phyloP scores from a whole-genome alignment of 2,888 invertebrate genomes.

The Rhogogaster chlorosoma region DNA sequence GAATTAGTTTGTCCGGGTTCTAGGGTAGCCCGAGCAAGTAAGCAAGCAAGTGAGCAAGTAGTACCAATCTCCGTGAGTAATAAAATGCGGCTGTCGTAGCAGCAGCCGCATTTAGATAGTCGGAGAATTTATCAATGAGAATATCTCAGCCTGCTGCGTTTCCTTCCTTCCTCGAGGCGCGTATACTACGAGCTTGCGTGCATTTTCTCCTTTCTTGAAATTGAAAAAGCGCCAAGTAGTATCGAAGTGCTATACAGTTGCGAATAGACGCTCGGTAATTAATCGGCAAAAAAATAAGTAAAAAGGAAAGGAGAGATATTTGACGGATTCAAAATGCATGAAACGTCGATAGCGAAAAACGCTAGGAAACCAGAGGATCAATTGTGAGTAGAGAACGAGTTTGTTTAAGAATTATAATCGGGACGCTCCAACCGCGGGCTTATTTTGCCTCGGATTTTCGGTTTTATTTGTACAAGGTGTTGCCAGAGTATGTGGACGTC shows the following conservation, averaged over 20 bases:
- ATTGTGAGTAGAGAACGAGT: not conserved
- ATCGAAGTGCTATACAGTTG: not conserved
- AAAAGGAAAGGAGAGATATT: not conserved
- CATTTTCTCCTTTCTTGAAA: not conserved
- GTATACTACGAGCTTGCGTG: not conserved
- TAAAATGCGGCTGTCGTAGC: constrained; percentile 2
- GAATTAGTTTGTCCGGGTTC: constrained; percentile 46
- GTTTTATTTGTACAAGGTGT: not conserved
- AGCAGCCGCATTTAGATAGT: not conserved
- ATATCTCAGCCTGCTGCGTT: not conserved
- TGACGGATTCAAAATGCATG: not conserved
- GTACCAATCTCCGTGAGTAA: not conserved
- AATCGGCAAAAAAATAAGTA: not conserved
- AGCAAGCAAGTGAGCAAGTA: not conserved
- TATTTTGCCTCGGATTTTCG: not conserved
- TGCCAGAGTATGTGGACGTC: not conserved
- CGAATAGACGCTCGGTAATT: not conserved
- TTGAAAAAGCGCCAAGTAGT: not conserved
- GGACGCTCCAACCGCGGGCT: not conserved
- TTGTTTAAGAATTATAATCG: not conserved
- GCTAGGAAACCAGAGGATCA: not conserved
- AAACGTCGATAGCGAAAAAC: not conserved
- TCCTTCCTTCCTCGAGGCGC: not conserved
- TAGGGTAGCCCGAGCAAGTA: constrained; percentile 16
- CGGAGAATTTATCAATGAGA: not conserved